These are phyloP conservation scores for Globodera rostochiensis DNA, from an alignment of 1,140 invertebrate genomes.

Conservation along the genomic window DNA sequence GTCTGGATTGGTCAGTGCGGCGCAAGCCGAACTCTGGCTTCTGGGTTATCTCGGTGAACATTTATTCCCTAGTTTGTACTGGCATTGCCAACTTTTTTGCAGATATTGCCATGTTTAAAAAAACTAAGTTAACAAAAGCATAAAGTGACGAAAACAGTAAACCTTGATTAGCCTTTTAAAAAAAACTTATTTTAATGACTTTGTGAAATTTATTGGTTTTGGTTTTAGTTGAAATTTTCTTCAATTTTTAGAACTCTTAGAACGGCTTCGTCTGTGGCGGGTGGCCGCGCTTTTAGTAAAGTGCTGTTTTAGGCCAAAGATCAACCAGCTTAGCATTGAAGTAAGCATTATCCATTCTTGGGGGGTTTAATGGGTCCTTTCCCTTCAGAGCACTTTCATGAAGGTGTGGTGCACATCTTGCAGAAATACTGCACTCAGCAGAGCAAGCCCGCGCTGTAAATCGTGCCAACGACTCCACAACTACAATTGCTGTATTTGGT, in stretches of 20 bases:
- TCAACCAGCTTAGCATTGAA: slow-evolving; percentile 44
- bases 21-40: slow-evolving; percentile 34
- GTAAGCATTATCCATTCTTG: slow-evolving; percentile 17
- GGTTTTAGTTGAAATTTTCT: neutral
- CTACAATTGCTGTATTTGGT: slow-evolving; percentile 30
- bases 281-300: slow-evolving; percentile 33
- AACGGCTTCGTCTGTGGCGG: slow-evolving; percentile 35
- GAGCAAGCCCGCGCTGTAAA: slow-evolving; percentile 19
- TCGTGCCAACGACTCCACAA: slow-evolving; percentile 26
- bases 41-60: slow-evolving; percentile 36
- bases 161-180: neutral
- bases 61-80: neutral
- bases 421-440: slow-evolving; percentile 15
- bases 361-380: neutral
- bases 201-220: neutral
- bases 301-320: slow-evolving; percentile 32
- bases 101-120: too few species aligned
- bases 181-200: neutral
- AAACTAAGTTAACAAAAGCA: too few species aligned
- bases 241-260: slow-evolving; percentile 34
- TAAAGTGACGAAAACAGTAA: too few species aligned
- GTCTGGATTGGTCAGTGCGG: slow-evolving; percentile 19
- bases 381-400: slow-evolving; percentile 29
- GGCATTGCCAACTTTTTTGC: too few species aligned
- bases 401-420: slow-evolving; percentile 29